A percentile compares a stretch with the other conserved stretches of the same genome.
Conservation (phyloP, 1,140 invertebrate genomes). For the Melanaphis sacchari region DNA sequence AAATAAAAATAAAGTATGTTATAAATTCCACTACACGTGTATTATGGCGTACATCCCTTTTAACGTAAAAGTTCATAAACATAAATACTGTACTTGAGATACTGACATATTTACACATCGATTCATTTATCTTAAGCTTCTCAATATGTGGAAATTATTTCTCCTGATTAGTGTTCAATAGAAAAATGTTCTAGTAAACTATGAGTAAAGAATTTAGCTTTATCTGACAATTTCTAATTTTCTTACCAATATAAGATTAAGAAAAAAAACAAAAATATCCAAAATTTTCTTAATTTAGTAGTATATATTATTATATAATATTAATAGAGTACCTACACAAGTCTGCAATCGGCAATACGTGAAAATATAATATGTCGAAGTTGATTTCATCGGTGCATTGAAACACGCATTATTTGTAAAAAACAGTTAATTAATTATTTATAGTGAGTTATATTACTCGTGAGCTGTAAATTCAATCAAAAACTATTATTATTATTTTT, state of each 20-base stretch:
- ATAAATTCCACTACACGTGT: not conserved
- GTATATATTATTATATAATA: too few species aligned
- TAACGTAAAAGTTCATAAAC: not conserved
- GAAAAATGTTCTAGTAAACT: not conserved
- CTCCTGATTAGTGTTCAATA: not conserved
- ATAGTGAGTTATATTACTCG: too few species aligned
- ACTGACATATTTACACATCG: not conserved
- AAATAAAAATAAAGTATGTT: not conserved
- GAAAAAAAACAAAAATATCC: not conserved
- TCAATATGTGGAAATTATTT: not conserved
- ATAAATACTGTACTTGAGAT: not conserved
- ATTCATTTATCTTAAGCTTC: not conserved
- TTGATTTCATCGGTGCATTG: too few species aligned
- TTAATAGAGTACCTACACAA: too few species aligned
- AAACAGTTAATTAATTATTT: too few species aligned
- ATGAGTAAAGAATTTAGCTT: not conserved
- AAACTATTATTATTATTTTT: too few species aligned
- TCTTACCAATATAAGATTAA: not conserved
- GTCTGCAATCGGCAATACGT: too few species aligned
- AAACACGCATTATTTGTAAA: too few species aligned
- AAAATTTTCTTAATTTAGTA: not conserved
- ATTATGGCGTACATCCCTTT: not conserved
- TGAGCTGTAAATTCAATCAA: too few species aligned
- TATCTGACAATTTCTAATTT: not conserved
- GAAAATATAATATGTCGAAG: too few species aligned